Conservation (phyloP, 2,797 vertebrate genomes). For the Myotis planiceps region DNA sequence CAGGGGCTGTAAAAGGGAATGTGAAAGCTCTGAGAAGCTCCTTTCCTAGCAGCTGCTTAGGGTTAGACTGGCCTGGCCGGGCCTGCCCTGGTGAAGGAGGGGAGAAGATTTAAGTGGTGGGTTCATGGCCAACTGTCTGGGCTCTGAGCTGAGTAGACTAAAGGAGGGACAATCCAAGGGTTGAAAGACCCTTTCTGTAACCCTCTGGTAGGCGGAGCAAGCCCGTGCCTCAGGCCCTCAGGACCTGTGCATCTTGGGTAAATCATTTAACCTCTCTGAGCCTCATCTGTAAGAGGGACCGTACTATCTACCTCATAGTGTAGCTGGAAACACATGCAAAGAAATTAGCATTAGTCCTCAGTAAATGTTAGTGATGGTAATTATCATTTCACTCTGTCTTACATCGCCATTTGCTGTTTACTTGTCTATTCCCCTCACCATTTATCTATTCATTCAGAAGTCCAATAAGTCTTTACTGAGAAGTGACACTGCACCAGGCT, state of each 20-base stretch:
- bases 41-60: slow-evolving; percentile 40
- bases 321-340: neutral
- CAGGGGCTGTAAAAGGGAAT: slow-evolving; percentile 93
- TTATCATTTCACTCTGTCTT: slow-evolving; percentile 26
- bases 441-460: slow-evolving; percentile 52
- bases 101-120: slow-evolving; percentile 90
- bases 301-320: neutral
- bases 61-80: slow-evolving; percentile 35
- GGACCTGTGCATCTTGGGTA: neutral
- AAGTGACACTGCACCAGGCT: slow-evolving; percentile 39
- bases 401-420: slow-evolving; percentile 46
- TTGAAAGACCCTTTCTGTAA: neutral
- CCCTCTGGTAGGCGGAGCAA: neutral
- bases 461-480: slow-evolving; percentile 57
- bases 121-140: slow-evolving; percentile 89
- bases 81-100: slow-evolving; percentile 58
- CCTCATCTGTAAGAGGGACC: neutral
- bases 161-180: neutral
- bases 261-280: neutral
- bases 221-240: neutral
- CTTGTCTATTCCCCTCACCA: slow-evolving; percentile 7
- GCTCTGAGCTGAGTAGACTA: neutral
- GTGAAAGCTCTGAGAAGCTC: slow-evolving; percentile 93
- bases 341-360: slow-evolving; percentile 2
- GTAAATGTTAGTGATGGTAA: neutral